Conservation (phyloP, 1,140 invertebrate species). For the Belonocnema kinseyi region DNA sequence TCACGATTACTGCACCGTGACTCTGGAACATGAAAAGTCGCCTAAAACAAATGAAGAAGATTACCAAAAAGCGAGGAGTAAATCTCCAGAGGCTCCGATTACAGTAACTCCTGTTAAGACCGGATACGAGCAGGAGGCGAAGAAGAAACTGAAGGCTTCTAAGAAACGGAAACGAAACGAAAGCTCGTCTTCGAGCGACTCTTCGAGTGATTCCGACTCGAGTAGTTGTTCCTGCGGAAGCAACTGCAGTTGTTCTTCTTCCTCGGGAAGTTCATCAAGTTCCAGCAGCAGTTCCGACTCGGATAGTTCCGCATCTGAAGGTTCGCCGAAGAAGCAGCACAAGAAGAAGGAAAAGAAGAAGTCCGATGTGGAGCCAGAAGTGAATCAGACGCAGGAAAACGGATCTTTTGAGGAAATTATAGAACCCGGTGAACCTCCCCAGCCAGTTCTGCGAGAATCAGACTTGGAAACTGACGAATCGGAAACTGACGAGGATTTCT, state of each 20-base stretch:
- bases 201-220: slow-evolving; percentile 84
- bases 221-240: slow-evolving; percentile 86
- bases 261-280: slow-evolving; percentile 77
- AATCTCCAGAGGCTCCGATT: not conserved
- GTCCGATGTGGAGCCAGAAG: slow-evolving; percentile 36
- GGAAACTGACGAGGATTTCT: slow-evolving; percentile 91
- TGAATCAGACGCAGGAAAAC: slow-evolving; percentile 41
- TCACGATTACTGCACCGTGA: slow-evolving; percentile 76
- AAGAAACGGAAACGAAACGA: slow-evolving; percentile 70
- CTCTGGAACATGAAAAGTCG: slow-evolving; percentile 57
- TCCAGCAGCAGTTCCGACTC: slow-evolving; percentile 85
- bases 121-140: slow-evolving; percentile 40
- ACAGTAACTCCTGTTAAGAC: not conserved
- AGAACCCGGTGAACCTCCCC: slow-evolving; percentile 39
- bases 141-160: slow-evolving; percentile 68
- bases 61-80: slow-evolving; percentile 37
- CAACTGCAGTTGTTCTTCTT: slow-evolving; percentile 86
- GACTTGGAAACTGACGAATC: slow-evolving; percentile 89
- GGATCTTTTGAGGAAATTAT: slow-evolving; percentile 47
- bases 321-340: slow-evolving; percentile 69
- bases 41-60: slow-evolving; percentile 10
- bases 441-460: slow-evolving; percentile 79
- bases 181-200: slow-evolving; percentile 80
- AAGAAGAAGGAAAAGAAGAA: slow-evolving; percentile 67
- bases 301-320: slow-evolving; percentile 78